Evolutionary conservation across 2,113 vertebrate species (phyloP).

Genomic region (Cavia aperea): DNA sequence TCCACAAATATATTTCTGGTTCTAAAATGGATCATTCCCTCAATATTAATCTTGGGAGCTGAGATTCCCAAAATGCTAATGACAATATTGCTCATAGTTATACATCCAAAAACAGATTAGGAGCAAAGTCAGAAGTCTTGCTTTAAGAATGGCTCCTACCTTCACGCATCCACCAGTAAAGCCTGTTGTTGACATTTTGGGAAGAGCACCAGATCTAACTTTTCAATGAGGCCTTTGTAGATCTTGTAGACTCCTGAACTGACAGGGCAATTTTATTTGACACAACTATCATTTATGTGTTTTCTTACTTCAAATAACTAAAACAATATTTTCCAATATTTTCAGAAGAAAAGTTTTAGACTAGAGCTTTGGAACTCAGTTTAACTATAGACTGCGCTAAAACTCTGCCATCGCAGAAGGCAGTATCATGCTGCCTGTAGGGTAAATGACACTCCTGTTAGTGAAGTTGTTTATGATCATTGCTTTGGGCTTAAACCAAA

Average conservation of each 20-base stretch:
- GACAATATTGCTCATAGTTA: slow-evolving; percentile 47
- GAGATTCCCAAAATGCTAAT: slow-evolving; percentile 16
- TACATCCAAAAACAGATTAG: slow-evolving; percentile 29
- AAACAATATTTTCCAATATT: slow-evolving; percentile 6
- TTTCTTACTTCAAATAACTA: slow-evolving; percentile 39
- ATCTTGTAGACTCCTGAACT: slow-evolving; percentile 12
- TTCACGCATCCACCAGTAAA: slow-evolving; percentile 13
- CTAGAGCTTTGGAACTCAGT: slow-evolving; percentile 14
- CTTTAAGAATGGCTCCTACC: neutral
- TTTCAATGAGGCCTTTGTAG: slow-evolving; percentile 35
- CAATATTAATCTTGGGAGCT: slow-evolving; percentile 39
- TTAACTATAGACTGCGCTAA: neutral
- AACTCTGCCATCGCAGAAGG: neutral
- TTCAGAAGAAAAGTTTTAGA: slow-evolving; percentile 38
- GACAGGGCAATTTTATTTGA: slow-evolving; percentile 13
- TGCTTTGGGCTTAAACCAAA: slow-evolving; percentile 5
- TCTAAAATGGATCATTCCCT: slow-evolving; percentile 53
- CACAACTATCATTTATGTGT: neutral
- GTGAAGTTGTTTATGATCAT: neutral
- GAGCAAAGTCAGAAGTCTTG: slow-evolving; percentile 7
- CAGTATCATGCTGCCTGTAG: neutral
- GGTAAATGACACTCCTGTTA: neutral
- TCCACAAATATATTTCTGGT: slow-evolving; percentile 36
- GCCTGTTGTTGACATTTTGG: slow-evolving; percentile 9
- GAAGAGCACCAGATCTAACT: slow-evolving; percentile 4